A percentile compares a stretch with the other conserved stretches of the same genome.
These are phyloP conservation scores for Drosophila pegasa DNA, from an alignment of 2,888 invertebrate species.

Conservation along the genomic window DNA sequence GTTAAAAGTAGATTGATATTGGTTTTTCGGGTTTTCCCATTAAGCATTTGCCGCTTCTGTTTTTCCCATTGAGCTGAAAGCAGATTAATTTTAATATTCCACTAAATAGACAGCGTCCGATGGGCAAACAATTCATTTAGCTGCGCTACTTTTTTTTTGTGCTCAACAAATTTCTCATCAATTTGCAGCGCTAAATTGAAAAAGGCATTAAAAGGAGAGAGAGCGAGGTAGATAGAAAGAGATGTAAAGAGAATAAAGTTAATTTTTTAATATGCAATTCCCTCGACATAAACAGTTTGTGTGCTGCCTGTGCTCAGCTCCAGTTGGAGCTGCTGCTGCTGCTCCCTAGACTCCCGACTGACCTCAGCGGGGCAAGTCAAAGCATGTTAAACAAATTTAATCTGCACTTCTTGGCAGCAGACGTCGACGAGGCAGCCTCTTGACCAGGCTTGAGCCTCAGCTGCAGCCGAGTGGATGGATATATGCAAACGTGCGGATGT, in stretches of 20 bases:
- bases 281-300: constrained; percentile 41
- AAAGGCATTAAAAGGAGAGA: constrained; percentile 14
- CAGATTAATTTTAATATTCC: constrained; percentile 50
- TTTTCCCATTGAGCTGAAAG: constrained; percentile 36
- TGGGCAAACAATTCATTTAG: constrained; percentile 57
- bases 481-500: constrained; percentile 55
- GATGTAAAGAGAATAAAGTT: constrained; percentile 59
- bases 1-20: constrained; percentile 27
- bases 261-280: constrained; percentile 79
- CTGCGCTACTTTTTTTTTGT: background rate
- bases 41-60: constrained; percentile 26
- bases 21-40: constrained; percentile 22
- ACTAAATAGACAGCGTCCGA: constrained; percentile 31
- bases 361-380: constrained; percentile 62
- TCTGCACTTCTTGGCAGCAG: constrained; percentile 76
- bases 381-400: constrained; percentile 81
- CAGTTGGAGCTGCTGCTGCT: constrained; percentile 1
- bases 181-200: constrained; percentile 64
- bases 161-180: constrained; percentile 61
- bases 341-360: constrained; percentile 32
- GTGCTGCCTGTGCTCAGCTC: constrained; percentile 2
- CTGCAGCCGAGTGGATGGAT: constrained; percentile 26
- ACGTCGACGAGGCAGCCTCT: constrained; percentile 38
- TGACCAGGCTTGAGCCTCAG: constrained; percentile 33
- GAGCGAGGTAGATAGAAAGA: background rate